phyloP scores from a whole-genome alignment of 2,888 invertebrate species.

The Chloroclysta siterata region DNA sequence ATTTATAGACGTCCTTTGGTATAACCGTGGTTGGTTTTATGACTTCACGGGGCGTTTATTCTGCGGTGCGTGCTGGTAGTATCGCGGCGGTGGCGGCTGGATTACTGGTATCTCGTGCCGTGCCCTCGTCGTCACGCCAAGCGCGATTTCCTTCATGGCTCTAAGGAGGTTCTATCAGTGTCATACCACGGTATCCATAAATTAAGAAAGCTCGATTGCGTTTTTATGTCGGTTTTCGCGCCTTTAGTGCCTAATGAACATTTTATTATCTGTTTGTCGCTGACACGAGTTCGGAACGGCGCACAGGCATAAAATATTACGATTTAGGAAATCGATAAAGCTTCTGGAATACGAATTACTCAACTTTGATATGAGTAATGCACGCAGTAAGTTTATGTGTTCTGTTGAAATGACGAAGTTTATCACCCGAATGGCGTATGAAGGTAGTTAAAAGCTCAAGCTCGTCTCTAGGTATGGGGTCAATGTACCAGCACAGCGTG shows the following conservation, averaged over 20 bases:
- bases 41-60: slow-evolving; percentile 81
- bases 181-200: slow-evolving; percentile 35
- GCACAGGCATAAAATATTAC: slow-evolving; percentile 35
- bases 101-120: slow-evolving; percentile 61
- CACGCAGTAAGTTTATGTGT: slow-evolving; percentile 33
- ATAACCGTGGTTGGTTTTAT: slow-evolving; percentile 81
- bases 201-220: slow-evolving; percentile 40
- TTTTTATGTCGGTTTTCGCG: slow-evolving; percentile 38
- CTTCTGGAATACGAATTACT: slow-evolving; percentile 29
- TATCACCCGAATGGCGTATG: slow-evolving; percentile 28
- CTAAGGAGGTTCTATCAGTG: slow-evolving; percentile 28
- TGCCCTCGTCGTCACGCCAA: slow-evolving; percentile 35
- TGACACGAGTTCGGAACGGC: slow-evolving; percentile 32
- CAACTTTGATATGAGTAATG: slow-evolving; percentile 38
- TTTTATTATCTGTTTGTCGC: slow-evolving; percentile 40
- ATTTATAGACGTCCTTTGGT: slow-evolving; percentile 83
- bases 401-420: slow-evolving; percentile 23
- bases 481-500: slow-evolving; percentile 58
- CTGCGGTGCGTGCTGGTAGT: slow-evolving; percentile 70
- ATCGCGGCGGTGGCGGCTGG: slow-evolving; percentile 61
- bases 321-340: slow-evolving; percentile 35
- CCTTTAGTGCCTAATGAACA: slow-evolving; percentile 41
- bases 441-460: slow-evolving; percentile 23
- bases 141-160: slow-evolving; percentile 58
- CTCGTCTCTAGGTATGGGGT: slow-evolving; percentile 35